Base-by-base conservation (phyloP, 2,113 vertebrate genomes). In the Holacanthus passer region DNA sequence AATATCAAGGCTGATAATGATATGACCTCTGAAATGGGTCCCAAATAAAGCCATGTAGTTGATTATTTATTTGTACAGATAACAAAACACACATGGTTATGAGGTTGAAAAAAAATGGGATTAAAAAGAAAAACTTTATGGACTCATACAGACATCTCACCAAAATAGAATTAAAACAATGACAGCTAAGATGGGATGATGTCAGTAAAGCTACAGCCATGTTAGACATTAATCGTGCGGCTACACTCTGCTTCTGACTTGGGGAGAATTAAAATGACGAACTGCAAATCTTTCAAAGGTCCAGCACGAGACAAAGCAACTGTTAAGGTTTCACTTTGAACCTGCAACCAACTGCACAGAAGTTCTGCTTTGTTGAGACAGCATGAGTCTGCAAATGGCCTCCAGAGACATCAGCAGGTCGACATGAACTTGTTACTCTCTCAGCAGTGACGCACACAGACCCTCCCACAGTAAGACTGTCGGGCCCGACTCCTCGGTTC, bases 351-450 rank as follows among this genome's bases (percentile, higher is more conserved):
- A 82, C 29, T 53, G 12, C 56, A 58, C 60, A 84, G 55, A 83
- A 66, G 37, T 74, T 50, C 24, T 9, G 43, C 11, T 73, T 39
- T 32, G 39, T 75, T 59, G 67, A 68, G 55, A 56, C 55, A 1
- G 47, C 13, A 37, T 6, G 45, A 32, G 52, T 60, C 48, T 80
- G 75, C 39, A 72, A 79, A 72, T 71, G 64, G 59, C 82, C 84
- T 72, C 76, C 31, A 62, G 81, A 86, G 73, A 86, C 59, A 76
- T 73, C 63, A 80, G 78, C 73, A 76, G 83, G 82, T 76, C 56
- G 66, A 72, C 59, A 68, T 90, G 81, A 85, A 91, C 72, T 64
- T 62, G 53, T 64, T 92, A 16, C 32, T 72, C 63, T 79, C 48
- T 66, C 50, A 16, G 4, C 43, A 53, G 56, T 76, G 69, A 86